Percentiles rank a stretch among this genome's conserved stretches.
Conservation (phyloP, 2,113 vertebrate species). For the Dipodomys spectabilis region DNA sequence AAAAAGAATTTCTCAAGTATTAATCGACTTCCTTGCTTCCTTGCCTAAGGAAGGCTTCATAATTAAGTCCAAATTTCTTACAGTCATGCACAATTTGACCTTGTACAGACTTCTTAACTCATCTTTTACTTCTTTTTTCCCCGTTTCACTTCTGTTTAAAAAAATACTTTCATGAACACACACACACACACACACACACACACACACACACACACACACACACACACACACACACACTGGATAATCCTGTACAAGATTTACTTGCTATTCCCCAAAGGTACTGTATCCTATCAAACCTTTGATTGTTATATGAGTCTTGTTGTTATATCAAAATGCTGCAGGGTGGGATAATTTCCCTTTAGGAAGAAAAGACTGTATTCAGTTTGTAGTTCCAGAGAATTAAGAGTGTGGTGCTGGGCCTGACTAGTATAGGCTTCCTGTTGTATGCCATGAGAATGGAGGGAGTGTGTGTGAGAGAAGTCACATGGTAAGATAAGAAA, state of each 20-base stretch:
- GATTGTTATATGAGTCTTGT: not conserved
- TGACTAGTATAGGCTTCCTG: not conserved
- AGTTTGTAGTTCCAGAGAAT: not conserved
- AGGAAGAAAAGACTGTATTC: not conserved
- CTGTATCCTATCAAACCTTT: not conserved
- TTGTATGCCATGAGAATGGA: not conserved
- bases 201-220: not conserved
- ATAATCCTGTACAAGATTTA: not conserved
- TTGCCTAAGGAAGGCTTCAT: not conserved
- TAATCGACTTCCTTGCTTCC: not conserved
- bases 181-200: accelerated
- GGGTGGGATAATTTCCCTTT: not conserved
- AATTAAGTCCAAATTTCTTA: slow-evolving; percentile 1
- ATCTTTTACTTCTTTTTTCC: not conserved
- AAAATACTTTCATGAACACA: not conserved
- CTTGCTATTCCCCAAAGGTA: not conserved
- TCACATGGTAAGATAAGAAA: not conserved
- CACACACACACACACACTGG: too few species aligned
- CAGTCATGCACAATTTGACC: not conserved
- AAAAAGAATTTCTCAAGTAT: slow-evolving; percentile 18
- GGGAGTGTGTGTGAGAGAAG: not conserved
- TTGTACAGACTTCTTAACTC: not conserved
- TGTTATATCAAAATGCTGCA: not conserved
- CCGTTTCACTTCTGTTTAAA: not conserved
- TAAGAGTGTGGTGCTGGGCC: not conserved